Base-by-base conservation (phyloP, 2,797 vertebrate genomes). In the Tenualosa thibaudeaui region DNA sequence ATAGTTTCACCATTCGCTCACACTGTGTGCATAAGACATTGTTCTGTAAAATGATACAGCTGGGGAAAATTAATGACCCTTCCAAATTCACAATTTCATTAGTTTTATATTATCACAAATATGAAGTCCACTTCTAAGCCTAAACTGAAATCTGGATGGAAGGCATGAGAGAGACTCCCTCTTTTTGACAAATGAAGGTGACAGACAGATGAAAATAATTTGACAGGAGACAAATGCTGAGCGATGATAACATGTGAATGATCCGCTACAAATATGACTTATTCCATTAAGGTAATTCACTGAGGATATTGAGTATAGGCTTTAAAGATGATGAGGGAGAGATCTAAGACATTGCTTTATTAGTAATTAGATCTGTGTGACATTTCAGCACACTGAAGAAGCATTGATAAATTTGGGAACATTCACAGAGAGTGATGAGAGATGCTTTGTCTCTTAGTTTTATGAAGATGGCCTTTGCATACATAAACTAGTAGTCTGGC, bases 141-240 rank as follows among this genome's bases (percentile, higher is more conserved):
- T 81, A 75, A 89, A 90, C 85, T 87, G 83, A 91, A 95, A 95
- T 95, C 93, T 92, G 94, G 92, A 90, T 92, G 90, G 92, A 89
- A 83, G 89, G 92, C 93, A 93, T 94, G 91, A 93, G 92, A 90
- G 93, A 94, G 89, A 92, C 87, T 92, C 78, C 89, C 90, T 86
- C 86, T 94, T 95, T 94, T 94, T 96, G 96, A 96, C 95, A 96
- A 96, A 96, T 96, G 95, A 94, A 95, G 89, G 89, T 93, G 94
- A 96, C 95, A 95, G 90, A 93, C 90, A 84, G 90, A 91, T 93
- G 93, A 92, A 94, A 95, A 95, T 96, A 96, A 96, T 96, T 95
- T 96, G 95, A 96, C 95, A 95, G 93, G 93, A 95, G 96, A 96
- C 95, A 95, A 96, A 96, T 96, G 96, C 94, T 93, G 93, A 94